Base-by-base conservation (phyloP, 2,113 vertebrate genomes). In the Crotophaga sulcirostris region DNA sequence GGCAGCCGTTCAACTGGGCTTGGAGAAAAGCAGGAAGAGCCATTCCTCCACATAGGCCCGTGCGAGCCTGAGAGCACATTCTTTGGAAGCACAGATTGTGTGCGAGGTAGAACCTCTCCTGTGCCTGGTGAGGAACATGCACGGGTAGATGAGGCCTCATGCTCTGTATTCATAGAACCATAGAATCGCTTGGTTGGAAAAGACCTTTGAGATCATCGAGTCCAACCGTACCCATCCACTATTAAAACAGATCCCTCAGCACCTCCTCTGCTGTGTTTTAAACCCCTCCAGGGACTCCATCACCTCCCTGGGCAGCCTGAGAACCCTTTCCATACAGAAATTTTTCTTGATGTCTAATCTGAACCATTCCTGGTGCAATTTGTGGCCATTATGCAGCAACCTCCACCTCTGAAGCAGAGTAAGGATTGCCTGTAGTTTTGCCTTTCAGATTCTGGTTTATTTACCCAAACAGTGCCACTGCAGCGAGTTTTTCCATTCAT, bases 341-440 rank as follows among this genome's bases (percentile, higher is more conserved):
- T n/a, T n/a, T n/a, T n/a, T n/a, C n/a, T n/a, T n/a, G n/a, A n/a
- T n/a, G n/a, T 42, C 40, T 13, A 42, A 42, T 42, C 40, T 42
- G 13, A 42, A 42, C 40, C 40, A 11, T 10, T 13, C 40, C 40
- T 42, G 40, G 40, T 42, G 40, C 40, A 42, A 42, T 13, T 13
- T 42, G 40, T 11, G 40, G 40, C 40, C 40, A 42, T 42, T 42
- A 42, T 3, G 3, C 31, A 15, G 58, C 69, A 8, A 3, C 47
- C n/a, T 11, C 3, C 26, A 76, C 45, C 76, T 33, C 66, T 2
- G 26, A 5, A 49, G 28, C 40, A 5, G 3, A 4, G 34, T 8
- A 4, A 0, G 0, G 13, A 2, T 6, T 5, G 21, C 51, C 25
- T 26, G 34, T 0, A 0, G 4, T 8, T 74, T 42, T 18, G 0